A percentile compares a stretch with the other conserved stretches of the same genome.
These are phyloP conservation scores for Anoura caudifer DNA, from an alignment of 2,113 vertebrate species.

Conservation along the genomic window DNA sequence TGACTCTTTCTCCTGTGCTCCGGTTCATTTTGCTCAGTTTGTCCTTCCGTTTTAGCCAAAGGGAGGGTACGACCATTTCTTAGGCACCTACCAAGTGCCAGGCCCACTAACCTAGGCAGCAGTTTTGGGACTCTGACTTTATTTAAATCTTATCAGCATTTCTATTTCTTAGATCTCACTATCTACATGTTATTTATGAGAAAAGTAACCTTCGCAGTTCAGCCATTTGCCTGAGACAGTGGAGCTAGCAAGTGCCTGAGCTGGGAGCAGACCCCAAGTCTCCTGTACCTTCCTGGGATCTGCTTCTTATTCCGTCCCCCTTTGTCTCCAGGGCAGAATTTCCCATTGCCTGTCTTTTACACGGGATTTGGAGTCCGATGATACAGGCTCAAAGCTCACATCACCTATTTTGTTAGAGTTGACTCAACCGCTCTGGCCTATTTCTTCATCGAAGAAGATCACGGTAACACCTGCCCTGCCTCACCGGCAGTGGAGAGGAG, in stretches of 20 bases:
- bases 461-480: not conserved
- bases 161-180: not conserved
- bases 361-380: not conserved
- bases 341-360: slow-evolving; percentile 12
- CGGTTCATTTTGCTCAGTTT: not conserved
- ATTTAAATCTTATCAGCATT: not conserved
- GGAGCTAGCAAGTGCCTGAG: not conserved
- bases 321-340: not conserved
- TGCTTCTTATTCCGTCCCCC: not conserved
- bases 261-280: not conserved
- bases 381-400: not conserved
- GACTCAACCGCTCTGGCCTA: not conserved
- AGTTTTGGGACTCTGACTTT: not conserved
- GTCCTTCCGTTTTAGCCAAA: not conserved
- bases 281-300: not conserved
- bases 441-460: not conserved
- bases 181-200: not conserved
- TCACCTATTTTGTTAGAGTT: fast-evolving
- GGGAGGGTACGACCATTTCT: not conserved
- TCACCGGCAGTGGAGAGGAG: not conserved
- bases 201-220: not conserved
- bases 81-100: not conserved
- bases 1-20: not conserved
- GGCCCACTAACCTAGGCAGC: not conserved
- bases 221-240: not conserved